Conservation (phyloP, 2,888 invertebrate species). For the Oxyscelio sp. region DNA sequence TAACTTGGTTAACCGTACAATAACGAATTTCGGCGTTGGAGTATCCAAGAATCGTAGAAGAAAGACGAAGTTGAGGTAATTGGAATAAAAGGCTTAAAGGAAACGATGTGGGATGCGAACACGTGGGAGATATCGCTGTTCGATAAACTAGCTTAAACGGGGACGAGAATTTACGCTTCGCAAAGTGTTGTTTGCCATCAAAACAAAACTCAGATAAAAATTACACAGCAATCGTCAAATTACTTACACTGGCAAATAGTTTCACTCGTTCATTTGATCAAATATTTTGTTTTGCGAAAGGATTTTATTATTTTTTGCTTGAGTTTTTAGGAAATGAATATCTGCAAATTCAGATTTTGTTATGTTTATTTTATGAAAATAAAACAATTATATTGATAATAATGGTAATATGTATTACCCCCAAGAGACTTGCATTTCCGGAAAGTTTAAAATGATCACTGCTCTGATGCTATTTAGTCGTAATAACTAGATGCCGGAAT, state of each 20-base stretch:
- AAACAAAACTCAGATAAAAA: slow-evolving; percentile 33
- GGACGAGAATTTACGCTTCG: slow-evolving; percentile 56
- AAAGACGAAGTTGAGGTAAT: slow-evolving; percentile 71
- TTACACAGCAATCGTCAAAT: slow-evolving; percentile 39
- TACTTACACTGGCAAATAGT: background rate
- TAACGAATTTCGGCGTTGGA: slow-evolving; percentile 61
- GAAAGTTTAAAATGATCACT: slow-evolving; percentile 54
- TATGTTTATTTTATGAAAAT: too few relatives aligned
- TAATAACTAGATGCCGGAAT: slow-evolving; percentile 29
- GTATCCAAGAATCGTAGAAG: slow-evolving; percentile 73
- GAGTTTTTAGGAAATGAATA: too few relatives aligned
- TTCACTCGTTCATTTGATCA: background rate
- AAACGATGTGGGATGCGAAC: slow-evolving; percentile 78
- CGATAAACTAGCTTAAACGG: slow-evolving; percentile 66
- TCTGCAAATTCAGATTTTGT: too few relatives aligned
- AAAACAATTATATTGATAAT: slow-evolving; percentile 45
- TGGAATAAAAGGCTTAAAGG: slow-evolving; percentile 73
- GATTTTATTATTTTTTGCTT: background rate
- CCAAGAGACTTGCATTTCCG: slow-evolving; percentile 29
- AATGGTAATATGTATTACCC: slow-evolving; percentile 45
- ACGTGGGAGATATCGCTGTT: slow-evolving; percentile 66
- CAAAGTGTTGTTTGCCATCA: slow-evolving; percentile 18
- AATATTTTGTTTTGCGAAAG: background rate
- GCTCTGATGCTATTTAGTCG: slow-evolving; percentile 35
- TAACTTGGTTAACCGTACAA: slow-evolving; percentile 67